Evolutionary conservation across 1,140 invertebrate species (phyloP).

Genomic region (Heliothis subflexa): DNA sequence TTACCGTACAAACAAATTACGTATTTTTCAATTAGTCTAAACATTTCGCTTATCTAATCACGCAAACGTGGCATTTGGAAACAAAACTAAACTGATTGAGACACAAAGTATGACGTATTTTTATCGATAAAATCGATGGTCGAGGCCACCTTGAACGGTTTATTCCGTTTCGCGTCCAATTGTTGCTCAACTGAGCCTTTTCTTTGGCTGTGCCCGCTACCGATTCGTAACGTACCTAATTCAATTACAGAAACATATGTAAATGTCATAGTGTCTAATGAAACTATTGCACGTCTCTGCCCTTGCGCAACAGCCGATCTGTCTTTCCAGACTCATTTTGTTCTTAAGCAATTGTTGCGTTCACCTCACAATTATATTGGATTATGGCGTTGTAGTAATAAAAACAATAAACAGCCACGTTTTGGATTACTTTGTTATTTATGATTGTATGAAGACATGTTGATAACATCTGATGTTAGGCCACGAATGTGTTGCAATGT

Average conservation of each 20-base stretch:
- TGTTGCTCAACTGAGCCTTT: slow-evolving; percentile 63
- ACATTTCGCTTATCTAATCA: slow-evolving; percentile 55
- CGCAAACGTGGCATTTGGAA: slow-evolving; percentile 56
- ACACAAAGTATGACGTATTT: slow-evolving; percentile 53
- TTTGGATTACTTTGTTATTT: slow-evolving; percentile 39
- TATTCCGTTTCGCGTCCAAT: slow-evolving; percentile 60
- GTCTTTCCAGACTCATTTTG: slow-evolving; percentile 48
- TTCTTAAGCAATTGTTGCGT: slow-evolving; percentile 61
- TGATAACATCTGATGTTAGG: slow-evolving; percentile 35
- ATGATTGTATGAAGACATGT: slow-evolving; percentile 41
- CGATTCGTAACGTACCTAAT: slow-evolving; percentile 71
- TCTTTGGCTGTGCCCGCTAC: slow-evolving; percentile 57
- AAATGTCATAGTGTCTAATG: slow-evolving; percentile 74
- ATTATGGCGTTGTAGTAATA: slow-evolving; percentile 26
- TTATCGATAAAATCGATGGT: slow-evolving; percentile 48
- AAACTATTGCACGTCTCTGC: slow-evolving; percentile 58
- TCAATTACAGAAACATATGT: slow-evolving; percentile 78
- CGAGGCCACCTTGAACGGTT: slow-evolving; percentile 69
- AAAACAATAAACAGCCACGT: slow-evolving; percentile 26
- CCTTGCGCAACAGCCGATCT: slow-evolving; percentile 61
- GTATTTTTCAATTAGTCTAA: slow-evolving; percentile 50
- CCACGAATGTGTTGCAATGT: slow-evolving; percentile 29
- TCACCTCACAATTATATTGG: slow-evolving; percentile 34
- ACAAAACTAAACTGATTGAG: slow-evolving; percentile 48
- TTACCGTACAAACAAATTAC: not conserved